Conservation (phyloP, 2,797 vertebrate species). For the Poeciliopsis turneri region DNA sequence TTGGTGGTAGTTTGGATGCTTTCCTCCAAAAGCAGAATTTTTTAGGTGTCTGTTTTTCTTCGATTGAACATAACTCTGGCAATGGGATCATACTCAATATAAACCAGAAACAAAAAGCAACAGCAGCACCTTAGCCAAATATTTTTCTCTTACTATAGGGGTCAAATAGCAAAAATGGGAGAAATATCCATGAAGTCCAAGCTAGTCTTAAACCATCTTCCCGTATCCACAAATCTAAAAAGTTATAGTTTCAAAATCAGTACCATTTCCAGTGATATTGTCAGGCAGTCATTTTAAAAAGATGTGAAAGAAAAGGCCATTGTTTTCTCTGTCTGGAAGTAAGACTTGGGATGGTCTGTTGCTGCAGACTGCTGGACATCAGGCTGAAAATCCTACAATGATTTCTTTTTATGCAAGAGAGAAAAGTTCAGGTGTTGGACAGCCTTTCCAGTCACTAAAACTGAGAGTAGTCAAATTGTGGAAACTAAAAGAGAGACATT, state of each 20-base stretch:
- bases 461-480: neutral
- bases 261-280: neutral
- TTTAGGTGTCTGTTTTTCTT: neutral
- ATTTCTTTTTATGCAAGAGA: neutral
- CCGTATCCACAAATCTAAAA: neutral
- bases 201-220: neutral
- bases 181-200: neutral
- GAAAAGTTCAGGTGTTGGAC: neutral
- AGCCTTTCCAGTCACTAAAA: neutral
- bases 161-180: conserved; percentile 3
- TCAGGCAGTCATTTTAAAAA: neutral
- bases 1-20: neutral
- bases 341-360: neutral
- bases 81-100: neutral
- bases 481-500: neutral
- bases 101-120: neutral
- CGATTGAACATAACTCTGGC: neutral
- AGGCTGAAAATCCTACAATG: neutral
- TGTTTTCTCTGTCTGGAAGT: neutral
- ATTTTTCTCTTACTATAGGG: neutral
- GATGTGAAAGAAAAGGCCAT: neutral
- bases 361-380: neutral
- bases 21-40: neutral
- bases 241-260: neutral
- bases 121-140: neutral